Conservation (phyloP, 1,140 invertebrate species). For the Penaeus chinensis region DNA sequence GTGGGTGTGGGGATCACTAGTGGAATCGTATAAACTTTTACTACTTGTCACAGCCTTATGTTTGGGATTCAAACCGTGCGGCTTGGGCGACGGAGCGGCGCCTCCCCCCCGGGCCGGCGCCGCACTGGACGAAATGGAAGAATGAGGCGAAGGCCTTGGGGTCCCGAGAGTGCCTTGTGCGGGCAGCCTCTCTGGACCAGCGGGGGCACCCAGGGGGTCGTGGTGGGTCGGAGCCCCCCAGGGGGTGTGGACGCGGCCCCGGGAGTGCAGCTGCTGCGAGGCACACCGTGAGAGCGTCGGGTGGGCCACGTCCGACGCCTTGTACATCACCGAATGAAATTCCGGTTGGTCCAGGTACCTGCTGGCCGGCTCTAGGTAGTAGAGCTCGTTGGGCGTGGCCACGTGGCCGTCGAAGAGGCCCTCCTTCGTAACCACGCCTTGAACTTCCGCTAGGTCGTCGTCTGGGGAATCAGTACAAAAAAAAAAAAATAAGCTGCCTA, state of each 20-base stretch:
- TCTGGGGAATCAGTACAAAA: conserved; percentile 73
- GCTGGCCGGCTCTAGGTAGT: conserved; percentile 85
- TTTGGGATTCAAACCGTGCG: conserved; percentile 34
- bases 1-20: not conserved
- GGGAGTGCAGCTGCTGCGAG: conserved; percentile 73
- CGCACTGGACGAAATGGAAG: conserved; percentile 62
- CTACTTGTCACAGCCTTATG: conserved; percentile 58
- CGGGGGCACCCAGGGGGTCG: conserved; percentile 8
- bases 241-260: conserved; percentile 51
- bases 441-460: conserved; percentile 84
- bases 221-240: conserved; percentile 19
- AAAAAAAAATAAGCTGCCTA: not conserved
- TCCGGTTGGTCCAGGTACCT: conserved; percentile 57
- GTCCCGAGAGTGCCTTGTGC: conserved; percentile 1
- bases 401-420: conserved; percentile 92
- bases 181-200: not conserved
- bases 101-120: conserved; percentile 27
- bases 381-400: conserved; percentile 80
- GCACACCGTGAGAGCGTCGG: conserved; percentile 70
- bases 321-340: conserved; percentile 87
- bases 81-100: conserved; percentile 28
- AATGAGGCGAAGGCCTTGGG: conserved; percentile 50
- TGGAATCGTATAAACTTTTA: conserved; percentile 35
- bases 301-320: conserved; percentile 81
- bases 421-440: conserved; percentile 85